Conservation (phyloP, 35 echinoderm and acorn worm genomes). For the Heliocidaris tuberculata region DNA sequence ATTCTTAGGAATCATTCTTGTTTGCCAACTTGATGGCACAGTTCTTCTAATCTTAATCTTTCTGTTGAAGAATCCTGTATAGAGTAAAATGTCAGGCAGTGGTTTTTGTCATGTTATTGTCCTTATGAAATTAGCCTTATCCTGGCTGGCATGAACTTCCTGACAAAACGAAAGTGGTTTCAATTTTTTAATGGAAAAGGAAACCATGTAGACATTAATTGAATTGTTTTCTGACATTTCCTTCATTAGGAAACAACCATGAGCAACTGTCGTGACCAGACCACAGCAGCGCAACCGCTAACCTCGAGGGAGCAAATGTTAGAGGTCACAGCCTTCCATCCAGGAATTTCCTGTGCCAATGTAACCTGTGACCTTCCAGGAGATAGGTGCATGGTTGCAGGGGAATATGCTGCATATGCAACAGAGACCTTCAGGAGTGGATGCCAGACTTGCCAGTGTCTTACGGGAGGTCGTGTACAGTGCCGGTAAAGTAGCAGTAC, state of each 20-base stretch:
- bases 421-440: conserved; percentile 63
- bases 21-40: too few relatives aligned
- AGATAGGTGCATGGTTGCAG: conserved; percentile 70
- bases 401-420: conserved; percentile 52
- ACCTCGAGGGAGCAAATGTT: conserved; percentile 29
- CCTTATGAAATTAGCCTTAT: too few relatives aligned
- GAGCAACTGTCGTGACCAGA: conserved; percentile 53
- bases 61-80: too few relatives aligned
- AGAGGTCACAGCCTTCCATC: conserved; percentile 81
- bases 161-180: too few relatives aligned
- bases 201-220: too few relatives aligned
- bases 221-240: not conserved
- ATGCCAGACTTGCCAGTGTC: conserved; percentile 84
- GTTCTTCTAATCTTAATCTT: too few relatives aligned
- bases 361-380: conserved; percentile 62
- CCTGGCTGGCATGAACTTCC: too few relatives aligned
- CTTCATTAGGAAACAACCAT: conserved; percentile 58
- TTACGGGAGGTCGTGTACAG: conserved; percentile 60
- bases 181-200: too few relatives aligned
- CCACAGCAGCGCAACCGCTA: conserved; percentile 42
- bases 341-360: conserved; percentile 71
- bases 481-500: conserved; percentile 67
- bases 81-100: too few relatives aligned
- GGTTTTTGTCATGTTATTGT: too few relatives aligned
- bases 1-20: too few relatives aligned